Percentiles rank a stretch among this genome's conserved stretches.
Evolutionary conservation across 2,113 vertebrate genomes (phyloP).

Genomic region (Elanoides forficatus): DNA sequence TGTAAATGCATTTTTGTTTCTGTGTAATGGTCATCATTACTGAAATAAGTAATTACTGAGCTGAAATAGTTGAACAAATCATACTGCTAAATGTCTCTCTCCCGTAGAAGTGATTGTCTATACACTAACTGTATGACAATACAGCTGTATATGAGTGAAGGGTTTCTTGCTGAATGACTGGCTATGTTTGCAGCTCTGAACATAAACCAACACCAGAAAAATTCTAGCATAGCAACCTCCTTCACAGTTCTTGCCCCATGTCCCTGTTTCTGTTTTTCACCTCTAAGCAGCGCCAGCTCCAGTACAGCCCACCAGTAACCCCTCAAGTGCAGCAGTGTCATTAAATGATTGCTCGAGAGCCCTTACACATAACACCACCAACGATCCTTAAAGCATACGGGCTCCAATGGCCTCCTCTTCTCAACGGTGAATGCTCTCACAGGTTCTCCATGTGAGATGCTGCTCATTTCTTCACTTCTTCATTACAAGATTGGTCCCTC

Average conservation of each 20-base stretch:
- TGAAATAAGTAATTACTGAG: no score
- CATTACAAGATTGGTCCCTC: not conserved
- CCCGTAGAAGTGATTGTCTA: not conserved
- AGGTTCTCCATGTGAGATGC: not conserved
- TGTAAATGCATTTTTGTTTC: not conserved
- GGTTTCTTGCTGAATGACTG: not conserved
- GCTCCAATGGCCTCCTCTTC: not conserved
- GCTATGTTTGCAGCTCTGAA: not conserved
- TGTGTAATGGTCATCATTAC: not conserved
- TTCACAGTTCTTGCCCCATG: not conserved
- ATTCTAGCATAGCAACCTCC: not conserved
- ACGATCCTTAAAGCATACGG: not conserved
- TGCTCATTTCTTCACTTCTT: not conserved
- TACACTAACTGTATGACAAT: not conserved
- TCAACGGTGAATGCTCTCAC: not conserved
- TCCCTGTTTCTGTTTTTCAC: not conserved
- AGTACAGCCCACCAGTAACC: not conserved
- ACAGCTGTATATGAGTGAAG: not conserved
- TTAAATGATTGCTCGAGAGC: not conserved
- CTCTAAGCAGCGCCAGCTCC: not conserved
- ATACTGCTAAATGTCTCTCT: not conserved
- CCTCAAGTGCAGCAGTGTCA: not conserved
- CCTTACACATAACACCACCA: not conserved
- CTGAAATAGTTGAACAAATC: not conserved
- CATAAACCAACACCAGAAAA: not conserved